Conservation (phyloP, 2,888 invertebrate species). For the Electrophaes corylata region DNA sequence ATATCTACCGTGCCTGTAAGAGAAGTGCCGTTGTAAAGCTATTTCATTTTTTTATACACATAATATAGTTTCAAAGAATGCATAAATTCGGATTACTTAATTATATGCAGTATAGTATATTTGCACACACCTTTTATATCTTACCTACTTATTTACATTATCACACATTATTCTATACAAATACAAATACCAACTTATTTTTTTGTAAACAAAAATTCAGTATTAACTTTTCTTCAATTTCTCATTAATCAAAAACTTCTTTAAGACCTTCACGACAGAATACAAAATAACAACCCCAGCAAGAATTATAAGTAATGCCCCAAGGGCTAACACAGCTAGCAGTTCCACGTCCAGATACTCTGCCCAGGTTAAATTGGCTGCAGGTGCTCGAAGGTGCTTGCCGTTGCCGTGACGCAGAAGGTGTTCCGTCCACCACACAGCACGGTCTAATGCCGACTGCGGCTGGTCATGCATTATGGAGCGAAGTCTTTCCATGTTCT, state of each 20-base stretch:
- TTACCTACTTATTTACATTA: no score
- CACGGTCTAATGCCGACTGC: slow-evolving; percentile 60
- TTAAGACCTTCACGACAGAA: not conserved
- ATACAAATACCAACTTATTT: no score
- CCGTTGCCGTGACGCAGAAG: slow-evolving; percentile 71
- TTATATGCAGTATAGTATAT: no score
- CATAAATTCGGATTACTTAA: no score
- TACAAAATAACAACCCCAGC: not conserved
- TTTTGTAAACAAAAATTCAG: not conserved
- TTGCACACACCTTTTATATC: no score
- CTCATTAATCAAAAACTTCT: not conserved
- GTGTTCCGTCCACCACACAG: slow-evolving; percentile 77
- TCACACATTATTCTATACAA: no score
- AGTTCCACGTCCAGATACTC: slow-evolving; percentile 41
- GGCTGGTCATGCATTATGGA: slow-evolving; percentile 63
- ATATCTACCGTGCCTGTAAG: no score
- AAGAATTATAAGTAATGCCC: not conserved
- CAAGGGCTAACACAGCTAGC: slow-evolving; percentile 8
- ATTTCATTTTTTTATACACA: no score
- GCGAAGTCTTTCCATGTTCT: slow-evolving; percentile 47
- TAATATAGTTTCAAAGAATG: no score
- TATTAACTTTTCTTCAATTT: slow-evolving; percentile 23
- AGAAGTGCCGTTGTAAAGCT: no score
- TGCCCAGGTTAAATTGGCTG: slow-evolving; percentile 51
- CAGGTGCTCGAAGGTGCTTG: slow-evolving; percentile 62